Base-by-base conservation (phyloP, 35 echinoderm and acorn worm species). In the Ophioderma brevispina region DNA sequence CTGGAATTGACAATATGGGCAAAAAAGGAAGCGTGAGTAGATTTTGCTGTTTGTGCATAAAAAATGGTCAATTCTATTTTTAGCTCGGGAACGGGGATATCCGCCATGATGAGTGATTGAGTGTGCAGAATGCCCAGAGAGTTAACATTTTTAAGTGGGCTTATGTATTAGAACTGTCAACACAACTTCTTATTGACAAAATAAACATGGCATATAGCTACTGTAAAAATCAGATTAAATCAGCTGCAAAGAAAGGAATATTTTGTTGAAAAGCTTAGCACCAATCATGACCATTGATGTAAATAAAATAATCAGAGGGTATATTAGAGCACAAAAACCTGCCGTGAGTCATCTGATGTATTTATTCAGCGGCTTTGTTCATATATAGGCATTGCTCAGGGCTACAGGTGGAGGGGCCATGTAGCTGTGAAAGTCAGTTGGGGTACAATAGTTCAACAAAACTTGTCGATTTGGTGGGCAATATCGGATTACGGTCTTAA, bases 11-110 rank as follows among this genome's bases (percentile, higher is more conserved):
- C 59, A 70, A 70, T 70, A 70, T 70, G 59, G 59, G 59, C 6
- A 70, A 70, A 70, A 70, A 70, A 70, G 59, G 59, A 70, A 70
- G 59, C 59, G 59, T 70, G n/a, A 70, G 59, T 70, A 70, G 6
- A 70, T 15, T 4, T 25, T 70, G 59, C 17, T 8, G 41, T 46
- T 46, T 46, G 23, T 70, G 23, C 59, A 70, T 70, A 18, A 70
- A 70, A 30, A 25, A 25, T 70, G 59, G 59, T 70, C 59, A 70
- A 70, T 8, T 70, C 59, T 70, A 70, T 70, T 70, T 70, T 70
- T 70, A 70, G 59, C 59, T 70, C 59, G 4, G 1, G 59, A 70
- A 70, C 23, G 59, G 59, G 59, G 59, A 70, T 25, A 70, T 70
- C 59, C 59, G 28, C 28, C 59, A 25, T 70, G 59, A 70, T 70